phyloP scores from a whole-genome alignment of 2,113 vertebrate genomes.

The Phodopus roborovskii region DNA sequence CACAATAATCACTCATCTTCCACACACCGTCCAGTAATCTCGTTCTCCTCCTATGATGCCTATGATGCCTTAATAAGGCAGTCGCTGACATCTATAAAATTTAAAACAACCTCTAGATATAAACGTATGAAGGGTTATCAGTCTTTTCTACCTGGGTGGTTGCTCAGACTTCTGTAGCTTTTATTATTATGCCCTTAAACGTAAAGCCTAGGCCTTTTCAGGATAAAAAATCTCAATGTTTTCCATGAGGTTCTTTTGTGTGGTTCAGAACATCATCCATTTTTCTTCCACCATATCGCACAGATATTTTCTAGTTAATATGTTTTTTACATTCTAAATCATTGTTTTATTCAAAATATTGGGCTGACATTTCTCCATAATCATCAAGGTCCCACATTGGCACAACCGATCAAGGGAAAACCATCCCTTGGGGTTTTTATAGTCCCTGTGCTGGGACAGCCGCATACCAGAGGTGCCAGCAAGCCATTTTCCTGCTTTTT shows the following conservation, averaged over 20 bases:
- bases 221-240: not conserved
- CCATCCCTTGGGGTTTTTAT: accelerated
- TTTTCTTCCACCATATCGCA: not conserved
- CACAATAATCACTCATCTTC: no score
- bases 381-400: no score
- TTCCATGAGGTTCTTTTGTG: not conserved
- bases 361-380: not conserved
- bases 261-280: not conserved
- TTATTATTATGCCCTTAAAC: not conserved
- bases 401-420: not conserved
- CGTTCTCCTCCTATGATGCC: not conserved
- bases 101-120: not conserved
- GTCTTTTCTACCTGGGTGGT: not conserved
- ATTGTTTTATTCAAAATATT: not conserved
- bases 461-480: not conserved
- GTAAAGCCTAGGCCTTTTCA: not conserved
- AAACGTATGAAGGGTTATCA: not conserved
- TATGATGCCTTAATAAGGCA: not conserved
- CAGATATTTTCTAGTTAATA: not conserved
- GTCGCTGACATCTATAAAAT: not conserved
- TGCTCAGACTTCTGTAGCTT: not conserved
- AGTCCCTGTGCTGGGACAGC: not conserved
- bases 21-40: not conserved
- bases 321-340: not conserved
- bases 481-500: not conserved